A percentile compares a stretch with the other conserved stretches of the same genome.
These are phyloP conservation scores for Petrocephalus zakoni DNA, from an alignment of 2,113 vertebrate genomes.

Conservation along the genomic window DNA sequence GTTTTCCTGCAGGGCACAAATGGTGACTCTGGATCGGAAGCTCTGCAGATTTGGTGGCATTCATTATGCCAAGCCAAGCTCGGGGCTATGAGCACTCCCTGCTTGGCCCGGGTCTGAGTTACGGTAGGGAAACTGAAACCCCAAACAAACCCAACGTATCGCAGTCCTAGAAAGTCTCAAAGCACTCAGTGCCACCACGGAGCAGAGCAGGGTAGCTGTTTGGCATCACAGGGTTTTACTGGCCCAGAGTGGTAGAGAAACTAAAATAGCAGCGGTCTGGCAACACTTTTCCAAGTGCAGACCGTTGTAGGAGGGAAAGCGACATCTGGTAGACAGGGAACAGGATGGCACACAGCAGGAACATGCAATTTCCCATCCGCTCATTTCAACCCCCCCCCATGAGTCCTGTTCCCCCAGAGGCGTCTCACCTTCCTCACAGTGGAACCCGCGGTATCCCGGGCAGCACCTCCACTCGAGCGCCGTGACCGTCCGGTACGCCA, in stretches of 20 bases:
- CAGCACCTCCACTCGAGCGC: slow-evolving; percentile 91
- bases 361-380: background rate
- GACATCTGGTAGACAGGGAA: background rate
- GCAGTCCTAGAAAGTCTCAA: background rate
- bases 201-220: background rate
- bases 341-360: background rate
- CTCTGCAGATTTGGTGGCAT: background rate
- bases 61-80: background rate
- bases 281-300: background rate
- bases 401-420: too few relatives aligned
- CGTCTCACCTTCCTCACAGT: slow-evolving; percentile 78
- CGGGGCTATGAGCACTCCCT: background rate
- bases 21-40: background rate
- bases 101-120: background rate
- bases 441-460: slow-evolving; percentile 68
- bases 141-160: background rate
- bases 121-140: background rate
- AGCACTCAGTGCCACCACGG: background rate
- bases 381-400: background rate
- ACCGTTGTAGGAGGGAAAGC: background rate
- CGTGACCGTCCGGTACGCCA: slow-evolving; percentile 81
- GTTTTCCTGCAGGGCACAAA: background rate
- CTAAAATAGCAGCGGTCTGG: background rate
- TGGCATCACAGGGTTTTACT: background rate
- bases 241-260: background rate